Evolutionary conservation across 2,113 vertebrate species (phyloP), one percentile per base, ranked within the genome.

Genomic region (Miniopterus natalensis): DNA sequence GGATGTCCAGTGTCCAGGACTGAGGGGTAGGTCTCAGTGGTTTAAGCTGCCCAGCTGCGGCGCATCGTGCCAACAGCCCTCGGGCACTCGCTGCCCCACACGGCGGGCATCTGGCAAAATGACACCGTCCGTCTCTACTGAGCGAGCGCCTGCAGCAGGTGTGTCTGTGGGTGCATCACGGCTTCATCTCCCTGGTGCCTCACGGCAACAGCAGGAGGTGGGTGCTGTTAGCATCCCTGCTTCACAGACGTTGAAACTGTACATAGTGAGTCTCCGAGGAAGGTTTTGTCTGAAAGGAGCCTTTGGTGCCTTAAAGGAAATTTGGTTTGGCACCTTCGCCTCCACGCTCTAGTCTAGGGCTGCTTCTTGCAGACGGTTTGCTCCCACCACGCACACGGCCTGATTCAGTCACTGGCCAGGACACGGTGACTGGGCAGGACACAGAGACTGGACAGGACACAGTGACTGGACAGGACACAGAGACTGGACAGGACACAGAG

Each of bases 301-400:
- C 27, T 86, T 63, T 45, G 49, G n/a, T 83, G n/a, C 31, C 53
- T 70, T 11, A 75, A 73, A 80, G 51, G 14, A 51, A 42, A n/a
- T 1, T 21, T 11, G 65, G 49, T 49, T 65, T 20, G 51, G 79
- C 2, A n/a, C 2, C 18, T 88, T 15, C 3, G 1, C 40, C 29
- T 12, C 40, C 36, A 6, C 8, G 15, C 8, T 84, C 5, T 79
- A 11, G 51, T 31, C 59, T 27, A 4, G 0, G 0, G 31, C 40
- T 75, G 2, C 68, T 93, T 59, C 27, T 68, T 81, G 47, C 57
- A 55, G 36, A 61, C 0, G 0, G n/a, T 71, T 59, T 55, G 6
- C 49, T 73, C 40, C 13, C 2, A 2, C 13, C n/a, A 3, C 0
- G 1, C 5, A 6, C 6, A 47, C n/a, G 42, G 27, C 27, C 7